Base-by-base conservation (phyloP, 2,888 invertebrate species). In the Fabriciana adippe region DNA sequence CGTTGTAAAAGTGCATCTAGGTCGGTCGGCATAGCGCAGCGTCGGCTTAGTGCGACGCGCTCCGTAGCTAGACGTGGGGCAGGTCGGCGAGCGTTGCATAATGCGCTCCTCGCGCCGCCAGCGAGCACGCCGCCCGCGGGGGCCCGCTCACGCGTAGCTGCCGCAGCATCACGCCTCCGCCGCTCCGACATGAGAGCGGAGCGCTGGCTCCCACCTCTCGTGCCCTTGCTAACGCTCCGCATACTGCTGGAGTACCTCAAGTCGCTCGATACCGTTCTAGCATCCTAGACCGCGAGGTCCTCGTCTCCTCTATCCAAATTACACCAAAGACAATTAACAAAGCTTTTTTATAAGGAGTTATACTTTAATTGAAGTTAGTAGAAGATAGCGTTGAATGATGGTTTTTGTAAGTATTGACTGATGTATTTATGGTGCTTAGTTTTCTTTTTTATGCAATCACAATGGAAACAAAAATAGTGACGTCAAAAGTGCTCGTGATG, bases 1-100 rank as follows among this genome's bases (percentile, higher is more conserved):
- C 86, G 82, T 88, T 86, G 92, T 87, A 90, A 90, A 91, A 92
- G 92, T 92, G 92, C 92, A 93, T 92, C 86, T 92, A 88, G 92
- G 92, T 90, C 91, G 90, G 88, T 85, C 86, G 89, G 90, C 87
- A 81, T 83, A 86, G 86, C 84, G 81, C 81, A 80, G 81, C 85
- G 85, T 82, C 85, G 90, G 83, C 87, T 86, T 87, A 91, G 92
- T 88, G 85, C 87, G 85, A 81, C 80, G 85, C 85, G 85, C 81
- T 85, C 83, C 82, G 79, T 83, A 84, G 85, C 83, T 83, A 87
- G 91, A 86, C 90, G 91, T 90, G 85, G 88, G 91, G 91, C 91
- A 89, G 89, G 90, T 90, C 90, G 89, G 77, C 66, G 83, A 81
- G 79, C 74, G 79, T 89, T 90, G 90, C 90, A 89, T 88, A 87